Conservation (phyloP, 2,797 vertebrate genomes). For the Dryobates pubescens region DNA sequence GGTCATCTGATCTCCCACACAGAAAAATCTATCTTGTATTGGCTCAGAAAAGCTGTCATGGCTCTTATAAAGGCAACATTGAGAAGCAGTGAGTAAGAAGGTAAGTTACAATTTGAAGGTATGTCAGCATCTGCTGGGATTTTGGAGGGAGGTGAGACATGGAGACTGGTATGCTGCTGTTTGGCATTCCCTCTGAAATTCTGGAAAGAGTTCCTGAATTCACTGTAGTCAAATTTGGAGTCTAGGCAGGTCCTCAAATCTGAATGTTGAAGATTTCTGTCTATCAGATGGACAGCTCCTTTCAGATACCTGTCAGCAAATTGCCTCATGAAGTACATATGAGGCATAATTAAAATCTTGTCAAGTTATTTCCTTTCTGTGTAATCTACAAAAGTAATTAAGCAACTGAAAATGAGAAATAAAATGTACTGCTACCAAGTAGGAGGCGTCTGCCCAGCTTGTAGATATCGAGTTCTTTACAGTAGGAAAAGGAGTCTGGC, state of each 20-base stretch:
- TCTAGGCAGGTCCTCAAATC: not conserved
- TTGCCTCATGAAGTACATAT: not conserved
- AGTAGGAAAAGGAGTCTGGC: not conserved
- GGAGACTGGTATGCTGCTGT: not conserved
- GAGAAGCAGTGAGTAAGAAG: not conserved
- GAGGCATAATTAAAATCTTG: not conserved
- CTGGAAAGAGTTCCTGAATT: not conserved
- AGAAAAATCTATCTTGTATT: not conserved
- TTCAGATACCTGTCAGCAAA: not conserved
- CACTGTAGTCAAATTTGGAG: not conserved
- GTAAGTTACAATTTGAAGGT: not conserved
- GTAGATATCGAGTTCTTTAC: not conserved
- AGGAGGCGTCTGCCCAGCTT: not conserved
- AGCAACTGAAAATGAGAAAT: not conserved
- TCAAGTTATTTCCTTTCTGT: not conserved
- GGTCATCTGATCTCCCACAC: not conserved
- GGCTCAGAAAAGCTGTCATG: not conserved
- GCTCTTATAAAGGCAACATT: not conserved
- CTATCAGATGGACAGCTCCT: not conserved
- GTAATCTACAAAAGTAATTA: not conserved
- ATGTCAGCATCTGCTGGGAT: not conserved
- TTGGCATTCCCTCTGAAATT: not conserved
- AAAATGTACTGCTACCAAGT: not conserved
- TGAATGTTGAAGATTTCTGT: not conserved
- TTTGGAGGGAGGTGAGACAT: rapidly evolving